Base-by-base conservation (phyloP, 2,797 vertebrate genomes). In the Sphenodon punctatus region DNA sequence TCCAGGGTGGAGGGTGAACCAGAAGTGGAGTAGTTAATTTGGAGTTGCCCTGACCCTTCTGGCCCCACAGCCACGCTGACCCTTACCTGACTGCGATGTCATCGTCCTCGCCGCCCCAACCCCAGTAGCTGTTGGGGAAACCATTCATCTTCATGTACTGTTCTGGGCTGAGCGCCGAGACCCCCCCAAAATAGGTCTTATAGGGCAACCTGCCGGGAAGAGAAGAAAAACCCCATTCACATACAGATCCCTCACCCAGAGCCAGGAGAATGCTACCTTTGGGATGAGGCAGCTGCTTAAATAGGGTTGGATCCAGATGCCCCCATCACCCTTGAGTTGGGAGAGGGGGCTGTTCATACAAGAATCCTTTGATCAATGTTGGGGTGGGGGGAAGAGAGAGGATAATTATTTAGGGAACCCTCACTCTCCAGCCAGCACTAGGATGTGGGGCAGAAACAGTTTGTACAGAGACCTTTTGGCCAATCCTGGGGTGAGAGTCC, bases 121-220 rank as follows among this genome's bases (percentile, higher is more conserved):
- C 96, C 97, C 96, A 97, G 93, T 96, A 97, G 78, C 95, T 97
- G 86, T 96, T 97, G 58, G 97, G 96, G 64, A 97, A 97, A 5
- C 97, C 96, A 0, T 97, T 97, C 90, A 97, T 97, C 90, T 96
- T 97, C 66, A 97, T 94, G 93, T 97, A 97, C 70, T 97, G 97
- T 84, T 93, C 89, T 10, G 97, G 97, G 2, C 87, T 78, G 76
- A 97, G 89, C 8, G 97, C 97, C 0, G 97, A 97, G 75, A 97
- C 96, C 6, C 97, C 97, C 19, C 97, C 97, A 53, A 96, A 97
- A 91, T 97, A 97, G 83, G 94, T 95, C 74, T 93, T 93, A 87
- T 97, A 97, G 4, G 97, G 96, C 86, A 97, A 94, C 90, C 97
- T 97, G 80, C 20, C 48, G 42, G 63, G 32, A 49, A 45, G 59